Evolutionary conservation across 2,797 vertebrate genomes (phyloP).

Genomic region (Botia kubotai): DNA sequence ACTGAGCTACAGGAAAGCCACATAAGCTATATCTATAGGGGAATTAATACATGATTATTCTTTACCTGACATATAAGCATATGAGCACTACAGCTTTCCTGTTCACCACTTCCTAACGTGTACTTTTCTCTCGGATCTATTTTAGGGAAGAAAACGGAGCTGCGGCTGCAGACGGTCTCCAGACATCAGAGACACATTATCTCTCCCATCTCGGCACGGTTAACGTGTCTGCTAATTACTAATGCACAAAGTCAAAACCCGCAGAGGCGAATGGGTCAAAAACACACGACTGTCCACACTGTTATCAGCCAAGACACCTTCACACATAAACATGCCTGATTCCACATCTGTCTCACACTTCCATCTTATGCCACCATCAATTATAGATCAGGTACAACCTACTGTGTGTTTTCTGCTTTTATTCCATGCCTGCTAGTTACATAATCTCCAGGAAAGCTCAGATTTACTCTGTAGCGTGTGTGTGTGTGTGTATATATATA

Average conservation of each 20-base stretch:
- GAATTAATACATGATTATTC: background rate
- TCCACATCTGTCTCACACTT: background rate
- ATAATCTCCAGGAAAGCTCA: slow-evolving; percentile 10
- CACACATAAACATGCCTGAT: background rate
- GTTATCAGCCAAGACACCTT: background rate
- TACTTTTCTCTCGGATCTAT: background rate
- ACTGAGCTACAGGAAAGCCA: too few relatives aligned
- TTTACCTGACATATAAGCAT: background rate
- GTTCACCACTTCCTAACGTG: background rate
- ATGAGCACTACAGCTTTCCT: background rate
- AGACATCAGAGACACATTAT: slow-evolving; percentile 17
- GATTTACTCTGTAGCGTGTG: background rate
- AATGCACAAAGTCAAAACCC: slow-evolving; percentile 26
- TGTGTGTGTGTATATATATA: too few relatives aligned
- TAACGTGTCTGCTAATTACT: slow-evolving; percentile 19
- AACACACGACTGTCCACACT: background rate
- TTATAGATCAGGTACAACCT: background rate
- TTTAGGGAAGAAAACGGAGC: background rate
- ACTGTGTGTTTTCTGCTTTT: background rate
- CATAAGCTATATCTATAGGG: background rate
- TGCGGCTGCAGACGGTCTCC: background rate
- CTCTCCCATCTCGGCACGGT: slow-evolving; percentile 36
- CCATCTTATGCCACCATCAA: background rate
- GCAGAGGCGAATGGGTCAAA: slow-evolving; percentile 35
- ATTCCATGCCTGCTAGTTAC: background rate